Evolutionary conservation across 1,140 invertebrate genomes (phyloP).

Genomic region (Hycleus phaleratus): DNA sequence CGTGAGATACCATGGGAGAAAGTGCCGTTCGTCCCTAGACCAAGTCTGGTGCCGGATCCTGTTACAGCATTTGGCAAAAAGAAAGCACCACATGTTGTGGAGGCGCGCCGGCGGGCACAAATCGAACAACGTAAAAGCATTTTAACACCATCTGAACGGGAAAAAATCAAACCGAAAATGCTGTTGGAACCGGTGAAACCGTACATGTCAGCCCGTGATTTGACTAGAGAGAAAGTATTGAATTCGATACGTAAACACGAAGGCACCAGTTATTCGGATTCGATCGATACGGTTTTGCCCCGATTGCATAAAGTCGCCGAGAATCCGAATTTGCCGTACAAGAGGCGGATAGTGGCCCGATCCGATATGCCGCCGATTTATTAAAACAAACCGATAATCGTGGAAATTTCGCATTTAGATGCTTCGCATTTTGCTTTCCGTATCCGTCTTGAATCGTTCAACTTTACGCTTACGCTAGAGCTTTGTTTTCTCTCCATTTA

Average conservation of each 20-base stretch:
- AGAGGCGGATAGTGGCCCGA: conserved; percentile 27
- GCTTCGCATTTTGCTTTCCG: no score
- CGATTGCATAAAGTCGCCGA: conserved; percentile 45
- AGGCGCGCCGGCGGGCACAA: conserved; percentile 9
- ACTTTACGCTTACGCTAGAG: not conserved
- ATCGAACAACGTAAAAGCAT: conserved; percentile 21
- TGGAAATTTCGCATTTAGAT: not conserved
- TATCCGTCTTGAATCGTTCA: no score
- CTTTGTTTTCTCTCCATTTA: no score
- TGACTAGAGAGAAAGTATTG: conserved; percentile 50
- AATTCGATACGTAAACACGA: conserved; percentile 40
- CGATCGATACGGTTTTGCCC: conserved; percentile 53
- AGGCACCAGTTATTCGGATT: conserved; percentile 41
- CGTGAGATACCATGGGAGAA: conserved; percentile 73
- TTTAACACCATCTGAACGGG: conserved; percentile 40
- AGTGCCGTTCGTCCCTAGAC: conserved; percentile 72
- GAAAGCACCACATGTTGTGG: conserved; percentile 35
- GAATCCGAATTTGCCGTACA: conserved; percentile 36
- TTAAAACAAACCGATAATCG: conserved; percentile 7
- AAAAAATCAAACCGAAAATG: conserved; percentile 49
- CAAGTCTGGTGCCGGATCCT: conserved; percentile 70
- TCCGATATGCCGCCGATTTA: conserved; percentile 30
- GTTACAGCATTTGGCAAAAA: conserved; percentile 69
- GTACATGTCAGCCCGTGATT: conserved; percentile 54
- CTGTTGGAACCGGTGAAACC: conserved; percentile 50